Conservation (phyloP, 2,113 vertebrate genomes). For the Syrmaticus mikado region DNA sequence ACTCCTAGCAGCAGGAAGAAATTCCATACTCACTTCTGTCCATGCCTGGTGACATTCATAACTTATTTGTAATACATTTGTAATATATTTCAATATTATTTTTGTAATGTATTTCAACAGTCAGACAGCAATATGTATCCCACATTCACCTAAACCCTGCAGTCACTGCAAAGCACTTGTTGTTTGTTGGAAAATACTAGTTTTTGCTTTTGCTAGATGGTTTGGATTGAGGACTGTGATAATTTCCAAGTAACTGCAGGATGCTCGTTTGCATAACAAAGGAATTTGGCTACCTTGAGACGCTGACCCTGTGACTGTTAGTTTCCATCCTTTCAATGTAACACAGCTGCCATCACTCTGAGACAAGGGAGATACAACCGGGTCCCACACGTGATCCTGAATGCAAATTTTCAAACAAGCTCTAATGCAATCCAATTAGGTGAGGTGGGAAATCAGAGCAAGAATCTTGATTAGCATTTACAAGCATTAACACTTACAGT, state of each 20-base stretch:
- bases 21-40: background rate
- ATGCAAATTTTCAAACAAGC: constrained; percentile 3
- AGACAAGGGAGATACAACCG: background rate
- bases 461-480: constrained; percentile 42
- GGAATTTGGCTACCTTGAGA: background rate
- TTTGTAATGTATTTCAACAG: background rate
- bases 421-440: constrained; percentile 42
- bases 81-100: too few relatives aligned
- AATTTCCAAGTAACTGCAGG: background rate
- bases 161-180: background rate
- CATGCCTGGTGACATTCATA: background rate
- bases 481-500: constrained; percentile 56
- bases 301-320: background rate
- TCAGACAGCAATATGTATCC: background rate
- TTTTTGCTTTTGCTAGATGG: background rate
- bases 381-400: background rate
- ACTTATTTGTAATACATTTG: background rate
- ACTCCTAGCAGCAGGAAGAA: background rate
- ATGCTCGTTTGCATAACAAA: background rate
- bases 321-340: background rate
- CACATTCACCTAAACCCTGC: background rate
- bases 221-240: background rate
- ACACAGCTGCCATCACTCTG: background rate
- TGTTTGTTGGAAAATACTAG: background rate
- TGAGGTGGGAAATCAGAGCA: constrained; percentile 1